Conservation (phyloP, 1,140 invertebrate genomes). For the Adelges cooleyi region DNA sequence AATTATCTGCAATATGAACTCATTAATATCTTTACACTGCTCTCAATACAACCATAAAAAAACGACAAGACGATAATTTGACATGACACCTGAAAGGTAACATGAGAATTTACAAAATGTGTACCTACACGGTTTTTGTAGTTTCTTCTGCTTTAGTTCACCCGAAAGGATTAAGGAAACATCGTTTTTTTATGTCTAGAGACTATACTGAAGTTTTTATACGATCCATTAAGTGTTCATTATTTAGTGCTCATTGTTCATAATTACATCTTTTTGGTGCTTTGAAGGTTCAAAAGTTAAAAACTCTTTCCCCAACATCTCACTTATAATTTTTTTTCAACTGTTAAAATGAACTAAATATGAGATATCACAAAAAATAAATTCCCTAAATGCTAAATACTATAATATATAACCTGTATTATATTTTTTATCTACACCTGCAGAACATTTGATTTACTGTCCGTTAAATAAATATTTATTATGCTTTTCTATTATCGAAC, state of each 20-base stretch:
- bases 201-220: neutral
- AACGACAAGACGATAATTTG: neutral
- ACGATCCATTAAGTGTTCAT: neutral
- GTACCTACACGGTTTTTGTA: constrained; percentile 20
- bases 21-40: neutral
- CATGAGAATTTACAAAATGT: constrained; percentile 14
- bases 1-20: constrained; percentile 11
- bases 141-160: constrained; percentile 19
- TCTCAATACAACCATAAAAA: neutral
- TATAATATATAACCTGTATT: too few species aligned
- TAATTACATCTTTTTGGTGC: neutral
- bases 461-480: neutral
- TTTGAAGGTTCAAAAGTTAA: too few species aligned
- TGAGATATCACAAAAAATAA: too few species aligned
- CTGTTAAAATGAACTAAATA: too few species aligned
- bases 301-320: too few species aligned
- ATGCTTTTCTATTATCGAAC: too few species aligned
- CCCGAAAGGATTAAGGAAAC: constrained; percentile 5
- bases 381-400: too few species aligned
- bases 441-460: neutral
- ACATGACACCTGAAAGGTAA: constrained; percentile 25
- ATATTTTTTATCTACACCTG: neutral
- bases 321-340: too few species aligned
- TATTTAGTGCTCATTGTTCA: neutral
- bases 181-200: neutral